Evolutionary conservation across 2,113 vertebrate species (phyloP), one percentile per base, ranked within the genome.

Genomic region (Sylvietta virens): DNA sequence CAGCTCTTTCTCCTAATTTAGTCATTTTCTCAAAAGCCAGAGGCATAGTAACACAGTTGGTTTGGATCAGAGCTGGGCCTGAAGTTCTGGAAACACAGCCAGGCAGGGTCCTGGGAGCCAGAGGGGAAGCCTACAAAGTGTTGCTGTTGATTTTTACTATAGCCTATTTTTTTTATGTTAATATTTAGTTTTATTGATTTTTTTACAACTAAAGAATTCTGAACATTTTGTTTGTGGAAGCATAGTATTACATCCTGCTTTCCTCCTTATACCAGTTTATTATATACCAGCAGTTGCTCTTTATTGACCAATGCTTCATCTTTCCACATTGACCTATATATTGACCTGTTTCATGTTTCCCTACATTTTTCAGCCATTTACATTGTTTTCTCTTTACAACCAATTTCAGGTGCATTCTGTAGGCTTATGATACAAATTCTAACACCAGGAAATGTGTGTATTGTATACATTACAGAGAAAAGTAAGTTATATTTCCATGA

Each of bases 131-230:
- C 56, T 74, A 16, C 19, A 73, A 70, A 81, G 26, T 1, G 1
- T 66, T 0, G 0, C 31, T 61, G 14, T 44, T 88, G 23, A 22
- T 4, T 89, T 64, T 61, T 60, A 13, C 9, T 48, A 1, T 15
- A 35, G 33, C 10, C 9, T 28, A 0, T 7, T 37, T 50, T 42
- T 58, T 18, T 53, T 60, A 7, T 37, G 9, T 40, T 69, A 60
- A 10, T 81, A 65, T 45, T 90, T 84, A 51, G 5, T 42, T 79
- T 81, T 81, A 51, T 45, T 13, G 44, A 7, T 35, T 78, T 81
- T 85, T 81, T 84, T 6, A 22, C 35, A 58, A 11, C 16, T 37
- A 30, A 77, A 23, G 15, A 42, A 4, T 88, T 92, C 33, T 84
- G 44, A 94, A 71, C 3, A 40, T 71, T 78, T 47, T 24, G 11